These are phyloP conservation scores for Apamea anceps DNA, from an alignment of 2,888 invertebrate genomes.

Conservation along the genomic window DNA sequence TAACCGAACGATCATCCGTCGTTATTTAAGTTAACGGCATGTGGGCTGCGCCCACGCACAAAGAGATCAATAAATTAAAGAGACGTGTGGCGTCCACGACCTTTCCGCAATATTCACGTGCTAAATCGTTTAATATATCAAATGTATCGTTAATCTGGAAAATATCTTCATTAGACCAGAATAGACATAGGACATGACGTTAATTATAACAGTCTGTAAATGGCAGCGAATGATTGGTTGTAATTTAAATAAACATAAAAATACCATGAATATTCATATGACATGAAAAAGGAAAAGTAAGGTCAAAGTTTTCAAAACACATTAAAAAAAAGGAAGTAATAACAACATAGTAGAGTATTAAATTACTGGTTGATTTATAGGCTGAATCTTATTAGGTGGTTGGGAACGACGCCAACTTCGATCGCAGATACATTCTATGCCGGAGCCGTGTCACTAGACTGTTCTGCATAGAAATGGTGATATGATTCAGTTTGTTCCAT, in stretches of 20 bases:
- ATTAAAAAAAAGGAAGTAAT: slow-evolving; percentile 42
- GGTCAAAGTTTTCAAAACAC: slow-evolving; percentile 44
- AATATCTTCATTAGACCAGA: slow-evolving; percentile 50
- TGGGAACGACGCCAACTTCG: slow-evolving; percentile 74
- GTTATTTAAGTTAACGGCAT: slow-evolving; percentile 71
- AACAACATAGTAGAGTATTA: slow-evolving; percentile 49
- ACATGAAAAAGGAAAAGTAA: slow-evolving; percentile 47
- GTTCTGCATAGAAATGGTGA: slow-evolving; percentile 71
- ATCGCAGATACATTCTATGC: slow-evolving; percentile 67
- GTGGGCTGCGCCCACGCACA: slow-evolving; percentile 82
- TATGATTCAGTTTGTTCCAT: slow-evolving; percentile 55
- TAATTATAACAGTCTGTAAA: slow-evolving; percentile 41
- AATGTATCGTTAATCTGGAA: slow-evolving; percentile 55
- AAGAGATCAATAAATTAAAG: slow-evolving; percentile 75
- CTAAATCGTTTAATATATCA: slow-evolving; percentile 54
- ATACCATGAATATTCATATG: slow-evolving; percentile 46
- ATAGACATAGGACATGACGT: slow-evolving; percentile 30
- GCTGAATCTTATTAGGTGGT: slow-evolving; percentile 54
- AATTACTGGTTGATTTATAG: slow-evolving; percentile 56
- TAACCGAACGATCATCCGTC: slow-evolving; percentile 68
- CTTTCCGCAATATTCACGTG: slow-evolving; percentile 62
- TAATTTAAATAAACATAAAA: slow-evolving; percentile 37
- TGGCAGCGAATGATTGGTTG: slow-evolving; percentile 27
- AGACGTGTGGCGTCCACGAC: slow-evolving; percentile 73
- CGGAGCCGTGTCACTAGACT: slow-evolving; percentile 67